A percentile compares a stretch with the other conserved stretches of the same genome.
Conservation (phyloP, 2,113 vertebrate species). For the Emberiza fucata region DNA sequence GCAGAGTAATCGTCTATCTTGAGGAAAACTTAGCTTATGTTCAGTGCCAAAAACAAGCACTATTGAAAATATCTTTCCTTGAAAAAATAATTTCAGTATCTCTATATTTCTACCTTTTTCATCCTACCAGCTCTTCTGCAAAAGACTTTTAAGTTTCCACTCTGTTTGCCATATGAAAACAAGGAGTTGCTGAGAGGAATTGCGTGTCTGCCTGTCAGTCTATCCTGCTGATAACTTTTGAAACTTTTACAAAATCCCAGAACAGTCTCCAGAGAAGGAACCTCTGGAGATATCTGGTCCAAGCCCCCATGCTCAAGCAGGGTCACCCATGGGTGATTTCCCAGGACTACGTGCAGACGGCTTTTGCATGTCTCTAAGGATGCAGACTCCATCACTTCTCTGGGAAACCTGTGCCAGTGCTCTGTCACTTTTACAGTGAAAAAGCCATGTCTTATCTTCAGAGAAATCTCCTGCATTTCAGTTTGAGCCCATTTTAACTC, state of each 20-base stretch:
- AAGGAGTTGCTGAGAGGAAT: not conserved
- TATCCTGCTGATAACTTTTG: not conserved
- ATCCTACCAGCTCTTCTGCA: not conserved
- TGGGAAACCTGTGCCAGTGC: not conserved
- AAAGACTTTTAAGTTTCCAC: not conserved
- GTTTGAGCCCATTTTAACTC: not conserved
- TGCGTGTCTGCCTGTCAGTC: not conserved
- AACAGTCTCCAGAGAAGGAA: not conserved
- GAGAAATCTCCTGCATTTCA: not conserved
- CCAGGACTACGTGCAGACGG: not conserved
- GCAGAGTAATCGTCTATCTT: not conserved
- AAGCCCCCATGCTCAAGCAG: not conserved
- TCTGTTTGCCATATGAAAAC: rapidly evolving
- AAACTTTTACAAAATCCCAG: not conserved
- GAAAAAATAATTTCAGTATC: not conserved
- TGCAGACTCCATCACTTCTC: not conserved
- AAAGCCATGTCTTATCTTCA: not conserved
- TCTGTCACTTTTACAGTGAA: not conserved
- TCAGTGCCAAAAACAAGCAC: not conserved
- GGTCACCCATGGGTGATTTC: not conserved
- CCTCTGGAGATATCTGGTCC: not conserved
- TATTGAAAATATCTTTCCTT: not conserved
- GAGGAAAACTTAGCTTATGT: not conserved
- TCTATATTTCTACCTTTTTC: not conserved
- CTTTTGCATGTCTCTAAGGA: not conserved